Conservation (phyloP, 2,888 invertebrate species). For the Nomada ruficornis region DNA sequence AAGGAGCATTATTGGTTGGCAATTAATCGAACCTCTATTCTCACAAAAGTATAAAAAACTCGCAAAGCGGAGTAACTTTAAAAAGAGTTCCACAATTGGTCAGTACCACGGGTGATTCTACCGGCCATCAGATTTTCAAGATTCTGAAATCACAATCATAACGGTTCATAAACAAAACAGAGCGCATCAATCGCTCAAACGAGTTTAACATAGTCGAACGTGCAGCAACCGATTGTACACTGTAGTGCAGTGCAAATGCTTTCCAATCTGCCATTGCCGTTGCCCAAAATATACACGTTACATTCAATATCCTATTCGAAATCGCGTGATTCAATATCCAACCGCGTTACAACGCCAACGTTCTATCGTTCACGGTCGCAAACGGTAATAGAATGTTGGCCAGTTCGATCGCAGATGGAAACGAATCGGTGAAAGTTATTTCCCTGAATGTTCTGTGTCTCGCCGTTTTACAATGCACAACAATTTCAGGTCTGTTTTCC, state of each 20-base stretch:
- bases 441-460: neutral
- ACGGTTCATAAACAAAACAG: too few relatives aligned
- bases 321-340: neutral
- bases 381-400: neutral
- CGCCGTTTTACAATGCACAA: slow-evolving; percentile 9
- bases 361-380: neutral
- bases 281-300: neutral
- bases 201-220: neutral
- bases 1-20: slow-evolving; percentile 28
- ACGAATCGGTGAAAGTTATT: slow-evolving; percentile 18
- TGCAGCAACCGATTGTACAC: too few relatives aligned
- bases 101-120: too few relatives aligned
- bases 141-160: too few relatives aligned
- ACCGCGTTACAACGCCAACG: neutral
- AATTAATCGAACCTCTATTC: neutral
- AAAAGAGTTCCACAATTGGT: too few relatives aligned
- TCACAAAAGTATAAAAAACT: neutral
- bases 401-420: neutral
- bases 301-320: neutral
- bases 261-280: neutral
- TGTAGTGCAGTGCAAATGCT: neutral
- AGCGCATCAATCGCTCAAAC: neutral
- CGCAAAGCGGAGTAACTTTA: neutral
- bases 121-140: too few relatives aligned
- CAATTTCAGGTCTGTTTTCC: slow-evolving; percentile 88